Evolutionary conservation across 2,113 vertebrate genomes (phyloP), one percentile per base, ranked within the genome.

Genomic region (Scytalopus superciliaris): DNA sequence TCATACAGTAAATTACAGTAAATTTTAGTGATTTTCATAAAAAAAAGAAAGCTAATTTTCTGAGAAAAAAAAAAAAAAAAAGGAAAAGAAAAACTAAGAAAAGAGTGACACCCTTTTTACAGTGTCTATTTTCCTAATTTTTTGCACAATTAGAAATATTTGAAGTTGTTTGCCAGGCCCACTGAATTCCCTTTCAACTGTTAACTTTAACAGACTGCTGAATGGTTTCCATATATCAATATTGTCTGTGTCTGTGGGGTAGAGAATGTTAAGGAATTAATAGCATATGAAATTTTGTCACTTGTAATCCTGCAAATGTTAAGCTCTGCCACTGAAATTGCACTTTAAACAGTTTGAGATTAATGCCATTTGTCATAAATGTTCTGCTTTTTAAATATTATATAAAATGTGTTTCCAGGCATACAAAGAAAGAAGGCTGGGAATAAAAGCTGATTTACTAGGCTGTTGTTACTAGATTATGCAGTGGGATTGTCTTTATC

Each of bases 221-320:
- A 60, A 66, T 27, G 40, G 39, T 76, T 91, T 77, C 40, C 42
- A n/a, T 63, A 21, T 53, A 90, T 79, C 89, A 70, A 63, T 56
- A 53, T 31, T 68, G 40, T 40, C 62, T 14, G 1, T 81, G 68
- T 70, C 25, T 31, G 17, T 53, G 76, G 63, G n/a, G 19, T 39
- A 52, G 37, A 47, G 39, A 63, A 66, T 16, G 21, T 33, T 57
- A 56, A 56, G 31, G 75, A 77, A 68, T 69, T 87, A 96, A 90
- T 53, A 73, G 42, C n/a, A 70, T 76, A 68, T 53, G 83, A 90
- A 90, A 30, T n/a, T 94, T 86, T 86, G 87, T 89, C 87, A 63
- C 87, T 93, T 92, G 67, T 70, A 70, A 84, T 92, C 45, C 50
- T 79, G 47, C 33, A 63, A 45, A 90, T 30, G 53, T 76, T 66